Base-by-base conservation (phyloP, 2,888 invertebrate species). In the Epistrophe grossulariae region DNA sequence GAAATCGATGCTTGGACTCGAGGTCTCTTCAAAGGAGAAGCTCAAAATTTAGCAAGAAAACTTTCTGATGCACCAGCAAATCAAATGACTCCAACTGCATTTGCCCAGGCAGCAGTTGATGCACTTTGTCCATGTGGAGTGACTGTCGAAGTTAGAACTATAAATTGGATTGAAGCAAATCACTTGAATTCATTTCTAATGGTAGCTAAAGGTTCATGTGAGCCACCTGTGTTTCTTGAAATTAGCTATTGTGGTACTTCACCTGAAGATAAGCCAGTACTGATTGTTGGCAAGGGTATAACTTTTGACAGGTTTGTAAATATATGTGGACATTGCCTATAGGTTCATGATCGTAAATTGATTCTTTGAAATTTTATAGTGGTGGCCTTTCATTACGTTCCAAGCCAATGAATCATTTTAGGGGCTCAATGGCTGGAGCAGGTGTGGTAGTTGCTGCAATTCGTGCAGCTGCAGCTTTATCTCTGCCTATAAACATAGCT, bases 1-100 rank as follows among this genome's bases (percentile, higher is more conserved):
- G 93, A 93, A 79, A 88, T 91, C 13, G 93, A 93, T 72, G 90
- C 92, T 43, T 96, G 96, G 95, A 92, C 93, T 50, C 91, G 94
- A 52, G 96, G 96, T 5, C 90, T 93, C 13, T 93, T 94, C 71
- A 94, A 95, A 90, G 95, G 95, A 0, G 94, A 95, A 80, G 95
- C 95, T 1, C 96, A 96, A 91, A 96, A 96, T 91, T 93, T 95
- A 90, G 95, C 95, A 0, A 93, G 96, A n/a, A 92, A 93, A 70
- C 92, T 96, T 8, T 94, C 94, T 90, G 96, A 96, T 89, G 94
- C 94, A 8, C 96, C 96, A 0, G 94, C 95, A 11, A 96, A 96
- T 91, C 92, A 94, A 88, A 94, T 96, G 94, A 96, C 96, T 0
- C 96, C 96, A 8, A 94, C 95, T 8, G 93, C 94, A 80, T 96